Conservation (phyloP, 2,888 invertebrate genomes). For the Celastrina argiolus region DNA sequence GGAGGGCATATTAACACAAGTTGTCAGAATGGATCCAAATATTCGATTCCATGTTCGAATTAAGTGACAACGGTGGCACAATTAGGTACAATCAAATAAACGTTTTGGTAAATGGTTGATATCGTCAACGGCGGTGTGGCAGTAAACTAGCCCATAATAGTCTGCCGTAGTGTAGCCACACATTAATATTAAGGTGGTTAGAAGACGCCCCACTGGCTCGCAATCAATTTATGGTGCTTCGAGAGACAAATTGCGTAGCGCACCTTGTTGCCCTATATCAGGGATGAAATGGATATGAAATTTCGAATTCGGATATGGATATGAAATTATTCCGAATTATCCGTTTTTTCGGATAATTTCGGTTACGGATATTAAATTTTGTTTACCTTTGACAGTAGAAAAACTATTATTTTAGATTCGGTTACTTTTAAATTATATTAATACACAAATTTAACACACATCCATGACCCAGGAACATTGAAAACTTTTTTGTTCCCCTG, state of each 20-base stretch:
- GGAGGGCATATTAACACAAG: background rate
- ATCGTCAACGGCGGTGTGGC: background rate
- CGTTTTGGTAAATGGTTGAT: slow-evolving; percentile 1
- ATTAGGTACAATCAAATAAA: background rate
- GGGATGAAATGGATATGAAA: too few relatives aligned
- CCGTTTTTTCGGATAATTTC: too few relatives aligned
- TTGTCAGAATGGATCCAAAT: background rate
- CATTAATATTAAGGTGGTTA: slow-evolving; percentile 56
- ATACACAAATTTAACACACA: too few relatives aligned
- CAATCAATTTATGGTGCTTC: slow-evolving; percentile 67
- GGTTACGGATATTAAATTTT: too few relatives aligned
- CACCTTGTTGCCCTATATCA: slow-evolving; percentile 39
- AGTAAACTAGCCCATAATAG: slow-evolving; percentile 13
- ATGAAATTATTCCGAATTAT: too few relatives aligned
- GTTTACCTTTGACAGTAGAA: too few relatives aligned
- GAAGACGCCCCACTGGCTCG: slow-evolving; percentile 58
- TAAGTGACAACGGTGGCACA: background rate
- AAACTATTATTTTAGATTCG: too few relatives aligned
- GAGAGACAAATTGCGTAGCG: slow-evolving; percentile 59
- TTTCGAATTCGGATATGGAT: too few relatives aligned
- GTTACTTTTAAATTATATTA: too few relatives aligned
- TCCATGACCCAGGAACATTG: too few relatives aligned
- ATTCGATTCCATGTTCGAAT: background rate
- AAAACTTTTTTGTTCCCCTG: too few relatives aligned
- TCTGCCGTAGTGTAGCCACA: slow-evolving; percentile 34